These are phyloP conservation scores for Megalopta genalis DNA, from an alignment of 1,140 invertebrate genomes.

Conservation along the genomic window DNA sequence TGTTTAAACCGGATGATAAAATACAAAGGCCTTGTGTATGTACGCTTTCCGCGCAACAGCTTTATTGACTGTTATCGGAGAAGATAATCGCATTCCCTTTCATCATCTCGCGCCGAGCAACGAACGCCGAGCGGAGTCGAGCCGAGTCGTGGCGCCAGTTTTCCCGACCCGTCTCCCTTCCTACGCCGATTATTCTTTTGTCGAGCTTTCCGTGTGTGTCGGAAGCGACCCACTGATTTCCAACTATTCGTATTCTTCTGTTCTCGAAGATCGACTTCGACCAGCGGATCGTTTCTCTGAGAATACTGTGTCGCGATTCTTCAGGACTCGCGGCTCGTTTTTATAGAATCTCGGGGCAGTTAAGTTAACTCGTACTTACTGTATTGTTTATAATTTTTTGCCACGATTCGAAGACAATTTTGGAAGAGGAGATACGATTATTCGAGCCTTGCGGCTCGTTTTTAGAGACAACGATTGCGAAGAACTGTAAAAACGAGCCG, in stretches of 20 bases:
- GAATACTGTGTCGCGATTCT: no score
- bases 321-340: no score
- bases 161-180: not conserved
- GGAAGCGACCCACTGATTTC: not conserved
- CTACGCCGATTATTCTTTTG: not conserved
- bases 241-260: conserved; percentile 11
- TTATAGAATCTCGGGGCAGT: no score
- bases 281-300: not conserved
- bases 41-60: not conserved
- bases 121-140: no score
- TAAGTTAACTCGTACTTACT: no score
- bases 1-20: conserved; percentile 7
- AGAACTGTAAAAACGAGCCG: no score
- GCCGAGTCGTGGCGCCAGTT: not conserved
- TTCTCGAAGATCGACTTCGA: not conserved
- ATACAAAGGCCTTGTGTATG: conserved; percentile 9
- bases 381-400: no score
- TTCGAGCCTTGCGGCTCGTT: no score
- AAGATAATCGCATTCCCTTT: conserved; percentile 21
- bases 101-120: not conserved
- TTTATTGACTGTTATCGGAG: not conserved
- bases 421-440: no score
- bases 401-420: no score
- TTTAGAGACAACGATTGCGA: no score
- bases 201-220: not conserved